These are phyloP conservation scores for Schizothorax lantsangensis DNA, from an alignment of 2,797 vertebrate species.

Conservation along the genomic window DNA sequence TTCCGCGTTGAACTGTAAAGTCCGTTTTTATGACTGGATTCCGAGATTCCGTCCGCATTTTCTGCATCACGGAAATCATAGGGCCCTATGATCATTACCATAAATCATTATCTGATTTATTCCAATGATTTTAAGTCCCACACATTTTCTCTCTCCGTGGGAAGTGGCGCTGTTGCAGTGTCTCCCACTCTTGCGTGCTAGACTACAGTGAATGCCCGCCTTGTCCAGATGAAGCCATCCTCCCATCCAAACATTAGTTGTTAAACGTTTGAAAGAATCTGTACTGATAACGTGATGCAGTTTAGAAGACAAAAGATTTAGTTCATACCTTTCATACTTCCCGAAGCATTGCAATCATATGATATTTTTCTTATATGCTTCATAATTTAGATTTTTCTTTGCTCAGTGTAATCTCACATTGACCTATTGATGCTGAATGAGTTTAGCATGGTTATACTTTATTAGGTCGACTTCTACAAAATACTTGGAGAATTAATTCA, in stretches of 20 bases:
- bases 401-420: neutral
- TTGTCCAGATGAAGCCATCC: conserved; percentile 25
- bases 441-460: neutral
- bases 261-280: conserved; percentile 19
- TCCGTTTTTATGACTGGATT: too few species aligned
- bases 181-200: conserved; percentile 16
- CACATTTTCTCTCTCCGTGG: conserved; percentile 4
- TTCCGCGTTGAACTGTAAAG: too few species aligned
- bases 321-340: neutral
- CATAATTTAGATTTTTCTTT: neutral
- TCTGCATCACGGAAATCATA: too few species aligned
- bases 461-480: neutral
- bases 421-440: neutral
- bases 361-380: neutral
- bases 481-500: neutral
- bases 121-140: conserved; percentile 5
- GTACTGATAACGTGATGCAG: neutral
- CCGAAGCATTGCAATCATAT: neutral
- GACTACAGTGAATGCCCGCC: neutral
- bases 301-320: neutral
- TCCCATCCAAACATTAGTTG: neutral
- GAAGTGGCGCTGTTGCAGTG: conserved; percentile 22
- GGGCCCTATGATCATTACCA: too few species aligned
- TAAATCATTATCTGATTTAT: neutral
- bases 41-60: too few species aligned